Evolutionary conservation across 2,888 invertebrate genomes (phyloP), one percentile per base, ranked within the genome.

Genomic region (Tinea trinotella): DNA sequence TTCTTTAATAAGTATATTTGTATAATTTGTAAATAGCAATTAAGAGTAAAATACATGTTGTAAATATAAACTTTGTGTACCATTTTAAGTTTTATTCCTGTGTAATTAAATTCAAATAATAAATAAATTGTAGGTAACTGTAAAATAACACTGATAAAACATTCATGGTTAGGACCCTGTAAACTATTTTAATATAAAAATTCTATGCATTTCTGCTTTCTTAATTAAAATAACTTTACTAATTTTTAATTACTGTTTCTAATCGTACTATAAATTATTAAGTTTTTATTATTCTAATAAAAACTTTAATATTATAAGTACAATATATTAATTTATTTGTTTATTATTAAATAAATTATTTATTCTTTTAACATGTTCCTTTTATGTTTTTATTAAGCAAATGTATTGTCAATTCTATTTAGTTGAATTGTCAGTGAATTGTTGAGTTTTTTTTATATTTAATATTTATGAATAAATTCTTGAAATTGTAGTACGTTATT

Each of bases 391-490:
- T 54, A 44, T 4, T 53, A 13, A 44, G 34, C 34, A 18, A 7
- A 40, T 12, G 40, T 13, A 40, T 13, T 40, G 40, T 59, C 57
- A 61, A 58, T n/a, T n/a, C n/a, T n/a, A n/a, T 64, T 65, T 66
- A 68, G 62, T 60, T 59, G 59, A 58, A 57, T 76, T 74, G 74
- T 80, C 77, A 68, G 68, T 69, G 74, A 68, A 74, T 79, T 83
- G 84, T 84, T 84, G 84, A 84, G 75, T 84, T 84, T 84, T 77
- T 74, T 74, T 72, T 74, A 30, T 7, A 6, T 40, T 40, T 40
- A 40, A 40, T 40, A 40, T 24, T 24, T 24, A 24, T 40, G 3
- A 81, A 79, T 80, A 79, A 83, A 81, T 73, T 64, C 62, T 60
- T 66, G 65, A 71, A 68, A 67, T 30, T 30, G n/a, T 30, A n/a